Evolutionary conservation across 2,888 invertebrate genomes (phyloP), one percentile per base, ranked within the genome.

Genomic region (Cosmopolites sordidus): DNA sequence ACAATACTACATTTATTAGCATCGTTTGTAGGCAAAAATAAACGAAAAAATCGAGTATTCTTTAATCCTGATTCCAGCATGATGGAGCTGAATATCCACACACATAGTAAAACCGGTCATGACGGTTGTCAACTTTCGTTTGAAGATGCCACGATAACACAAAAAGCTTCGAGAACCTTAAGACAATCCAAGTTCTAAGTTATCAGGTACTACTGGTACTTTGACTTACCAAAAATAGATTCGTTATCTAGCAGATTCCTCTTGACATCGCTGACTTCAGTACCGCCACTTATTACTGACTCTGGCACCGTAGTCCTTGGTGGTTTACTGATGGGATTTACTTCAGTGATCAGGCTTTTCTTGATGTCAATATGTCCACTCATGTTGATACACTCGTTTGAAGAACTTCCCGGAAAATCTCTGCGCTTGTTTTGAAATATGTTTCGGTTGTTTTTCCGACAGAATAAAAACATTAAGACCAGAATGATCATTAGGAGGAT

Each of bases 251-350:
- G 79, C 63, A 90, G 78, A 60, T 87, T 90, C 70, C 86, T 84
- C 71, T 89, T 90, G 58, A 86, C 78, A 70, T 91, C 91, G 54
- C 87, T 87, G 75, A 88, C 85, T 74, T 91, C 90, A 4, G 89
- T 89, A 14, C 82, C 86, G 48, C 86, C 87, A 58, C 83, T 83
- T 46, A 81, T 82, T 16, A 84, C 82, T 4, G 86, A 84, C 16
- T 87, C 86, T 49, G 81, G 82, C 54, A 89, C 89, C 60, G 86
- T 87, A 56, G 89, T 79, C 43, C 90, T 77, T 3, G 89, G 89
- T 0, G 90, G 89, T 67, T 92, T 91, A 53, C 87, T 86, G 14
- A 91, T 86, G 0, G 90, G 90, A 74, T 91, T 90, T 18, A 90
- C 88, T 46, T 89, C 87, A 1, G 88, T 87, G 59, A 92, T 84